Evolutionary conservation across 2,797 vertebrate genomes (phyloP), one percentile per base, ranked within the genome.

Genomic region (Malurus splendens): DNA sequence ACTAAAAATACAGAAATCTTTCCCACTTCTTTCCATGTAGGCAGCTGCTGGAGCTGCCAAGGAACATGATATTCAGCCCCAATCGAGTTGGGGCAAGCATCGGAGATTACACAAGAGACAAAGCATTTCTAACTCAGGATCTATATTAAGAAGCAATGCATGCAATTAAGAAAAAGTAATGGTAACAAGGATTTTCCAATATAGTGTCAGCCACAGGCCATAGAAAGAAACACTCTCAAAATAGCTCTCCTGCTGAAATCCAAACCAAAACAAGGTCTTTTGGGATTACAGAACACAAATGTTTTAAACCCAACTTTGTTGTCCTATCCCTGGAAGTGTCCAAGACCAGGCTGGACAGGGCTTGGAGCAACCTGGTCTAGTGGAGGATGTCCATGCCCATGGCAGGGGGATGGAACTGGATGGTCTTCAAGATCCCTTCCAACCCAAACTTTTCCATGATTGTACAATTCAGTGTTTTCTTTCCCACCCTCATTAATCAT

Each of bases 181-280:
- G 23, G 44, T 70, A 88, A 76, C 28, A 19, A 84, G 75, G 50
- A 59, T 67, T 93, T 90, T 93, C 67, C 78, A 79, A 18, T 14
- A 36, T 59, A 47, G 44, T 27, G 45, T 83, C 88, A 86, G 78
- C 81, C 67, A 59, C 45, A 44, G 83, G 60, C 80, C 59, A 28
- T 20, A 67, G 52, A 93, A 85, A 89, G 79, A 67, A 86, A 54
- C 17, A 10, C 57, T 92, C 83, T 32, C 64, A 79, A 60, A 92
- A 91, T 59, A 90, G 87, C 78, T 86, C 74, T 60, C 20, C 56
- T 25, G 7, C 41, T 71, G 85, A 68, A 85, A 88, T 82, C 18
- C 60, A 62, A 62, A 66, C 48, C 56, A 48, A 79, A 89, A 18
- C 75, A 65, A 41, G 28, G 41, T 62, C 75, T 76, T 33, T 10